phyloP scores from a whole-genome alignment of 2,113 vertebrate genomes.

The Stegostoma tigrinum region DNA sequence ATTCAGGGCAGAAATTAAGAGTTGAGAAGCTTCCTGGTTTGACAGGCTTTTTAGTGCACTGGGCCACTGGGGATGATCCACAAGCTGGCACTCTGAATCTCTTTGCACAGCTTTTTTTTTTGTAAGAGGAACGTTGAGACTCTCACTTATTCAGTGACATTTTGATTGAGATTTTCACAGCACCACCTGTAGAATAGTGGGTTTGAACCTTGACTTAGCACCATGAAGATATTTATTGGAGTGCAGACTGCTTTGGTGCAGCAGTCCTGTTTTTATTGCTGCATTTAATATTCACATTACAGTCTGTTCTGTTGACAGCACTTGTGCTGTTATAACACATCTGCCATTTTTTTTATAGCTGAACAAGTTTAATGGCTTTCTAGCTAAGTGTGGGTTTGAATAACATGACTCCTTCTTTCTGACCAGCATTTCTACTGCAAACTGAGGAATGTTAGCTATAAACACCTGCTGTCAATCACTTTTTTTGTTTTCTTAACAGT shows the following conservation, averaged over 20 bases:
- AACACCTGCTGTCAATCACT: not conserved
- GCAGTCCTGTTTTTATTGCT: not conserved
- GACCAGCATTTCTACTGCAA: not conserved
- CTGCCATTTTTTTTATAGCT: not conserved
- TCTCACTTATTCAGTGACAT: not conserved
- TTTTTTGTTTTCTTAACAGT: conserved; percentile 55
- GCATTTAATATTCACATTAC: not conserved
- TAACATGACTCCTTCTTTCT: not conserved
- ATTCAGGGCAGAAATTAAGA: not conserved
- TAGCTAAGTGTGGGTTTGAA: not conserved
- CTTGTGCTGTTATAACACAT: not conserved
- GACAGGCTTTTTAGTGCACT: not conserved
- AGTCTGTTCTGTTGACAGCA: not conserved
- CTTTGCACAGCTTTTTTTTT: not conserved
- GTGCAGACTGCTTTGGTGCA: not conserved
- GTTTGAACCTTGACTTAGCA: not conserved
- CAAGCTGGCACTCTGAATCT: not conserved
- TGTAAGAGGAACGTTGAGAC: not conserved
- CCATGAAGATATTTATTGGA: not conserved
- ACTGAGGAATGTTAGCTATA: not conserved
- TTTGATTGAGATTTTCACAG: not conserved
- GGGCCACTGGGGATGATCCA: not conserved
- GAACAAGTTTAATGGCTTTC: not conserved
- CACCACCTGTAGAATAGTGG: not conserved
- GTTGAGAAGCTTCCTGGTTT: not conserved